Conservation (phyloP, 2,797 vertebrate genomes). For the Cirrhinus molitorella region DNA sequence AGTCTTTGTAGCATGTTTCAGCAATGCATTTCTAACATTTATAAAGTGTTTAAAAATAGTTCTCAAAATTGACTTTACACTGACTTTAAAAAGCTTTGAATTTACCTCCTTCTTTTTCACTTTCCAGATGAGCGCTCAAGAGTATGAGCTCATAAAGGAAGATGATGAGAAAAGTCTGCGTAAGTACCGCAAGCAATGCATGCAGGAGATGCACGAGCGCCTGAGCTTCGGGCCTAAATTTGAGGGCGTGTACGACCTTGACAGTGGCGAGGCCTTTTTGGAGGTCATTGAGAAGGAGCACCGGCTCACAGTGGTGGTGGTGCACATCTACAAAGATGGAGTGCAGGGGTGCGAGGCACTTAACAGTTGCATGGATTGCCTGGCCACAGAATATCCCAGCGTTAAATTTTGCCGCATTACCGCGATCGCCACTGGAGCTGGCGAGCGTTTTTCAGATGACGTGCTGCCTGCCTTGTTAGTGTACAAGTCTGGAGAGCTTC, state of each 20-base stretch:
- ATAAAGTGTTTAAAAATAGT: no score
- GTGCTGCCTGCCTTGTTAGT: slow-evolving; percentile 92
- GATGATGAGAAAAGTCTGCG: slow-evolving; percentile 92
- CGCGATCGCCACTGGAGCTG: slow-evolving; percentile 87
- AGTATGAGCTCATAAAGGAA: slow-evolving; percentile 91
- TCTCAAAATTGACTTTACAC: neutral
- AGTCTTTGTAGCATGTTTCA: no score
- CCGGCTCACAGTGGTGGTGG: slow-evolving; percentile 88
- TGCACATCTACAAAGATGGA: slow-evolving; percentile 90
- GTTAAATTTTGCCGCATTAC: slow-evolving; percentile 97
- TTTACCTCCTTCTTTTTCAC: neutral
- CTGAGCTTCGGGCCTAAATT: slow-evolving; percentile 95
- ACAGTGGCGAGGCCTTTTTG: slow-evolving; percentile 86
- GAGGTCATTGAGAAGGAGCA: slow-evolving; percentile 93
- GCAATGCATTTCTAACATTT: no score
- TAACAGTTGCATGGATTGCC: slow-evolving; percentile 88
- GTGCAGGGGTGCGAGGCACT: slow-evolving; percentile 90
- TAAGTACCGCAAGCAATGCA: slow-evolving; percentile 92
- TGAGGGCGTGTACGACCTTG: slow-evolving; percentile 87
- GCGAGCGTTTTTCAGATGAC: slow-evolving; percentile 89
- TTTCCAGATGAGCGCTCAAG: slow-evolving; percentile 94
- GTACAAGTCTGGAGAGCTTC: slow-evolving; percentile 94
- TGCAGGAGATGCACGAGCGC: slow-evolving; percentile 96
- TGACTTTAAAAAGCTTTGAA: neutral
- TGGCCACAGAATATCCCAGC: slow-evolving; percentile 87